A percentile compares a stretch with the other conserved stretches of the same genome.
Conservation (phyloP, 2,888 invertebrate genomes). For the Athripsodes cinereus region DNA sequence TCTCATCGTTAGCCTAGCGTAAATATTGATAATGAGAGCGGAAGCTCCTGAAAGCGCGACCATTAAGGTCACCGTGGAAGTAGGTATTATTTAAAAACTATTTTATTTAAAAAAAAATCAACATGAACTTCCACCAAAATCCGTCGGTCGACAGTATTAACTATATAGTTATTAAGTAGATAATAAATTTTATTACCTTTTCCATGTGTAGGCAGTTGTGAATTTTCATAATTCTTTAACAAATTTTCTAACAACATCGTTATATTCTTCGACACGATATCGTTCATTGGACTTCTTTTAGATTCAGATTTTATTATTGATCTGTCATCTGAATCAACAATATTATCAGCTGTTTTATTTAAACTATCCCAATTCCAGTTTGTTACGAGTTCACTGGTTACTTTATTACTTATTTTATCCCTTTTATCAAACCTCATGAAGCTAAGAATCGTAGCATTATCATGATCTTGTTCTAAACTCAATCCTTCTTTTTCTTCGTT, state of each 20-base stretch:
- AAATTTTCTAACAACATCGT: conserved; percentile 80
- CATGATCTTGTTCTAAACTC: conserved; percentile 21
- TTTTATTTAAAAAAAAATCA: too few relatives aligned
- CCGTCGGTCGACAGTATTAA: too few relatives aligned
- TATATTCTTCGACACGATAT: conserved; percentile 76
- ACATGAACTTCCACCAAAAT: too few relatives aligned
- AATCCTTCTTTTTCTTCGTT: conserved; percentile 14
- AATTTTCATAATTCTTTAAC: conserved; percentile 84
- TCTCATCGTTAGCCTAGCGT: too few relatives aligned
- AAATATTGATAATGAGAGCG: too few relatives aligned
- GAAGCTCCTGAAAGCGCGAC: too few relatives aligned
- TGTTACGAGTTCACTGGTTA: conserved; percentile 20
- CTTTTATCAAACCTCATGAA: conserved; percentile 24
- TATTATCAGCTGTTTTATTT: conserved; percentile 13
- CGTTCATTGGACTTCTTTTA: conserved; percentile 54
- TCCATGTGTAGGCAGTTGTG: conserved; percentile 82
- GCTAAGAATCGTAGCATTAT: conserved; percentile 24
- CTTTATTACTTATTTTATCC: neutral
- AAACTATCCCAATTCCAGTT: conserved; percentile 25
- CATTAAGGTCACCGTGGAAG: too few relatives aligned
- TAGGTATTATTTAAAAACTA: too few relatives aligned
- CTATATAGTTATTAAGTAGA: too few relatives aligned
- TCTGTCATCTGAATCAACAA: conserved; percentile 13
- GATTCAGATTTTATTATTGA: conserved; percentile 28
- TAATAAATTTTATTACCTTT: conserved; percentile 53